Conservation (phyloP, 1,140 invertebrate species). For the Papilio xuthus region DNA sequence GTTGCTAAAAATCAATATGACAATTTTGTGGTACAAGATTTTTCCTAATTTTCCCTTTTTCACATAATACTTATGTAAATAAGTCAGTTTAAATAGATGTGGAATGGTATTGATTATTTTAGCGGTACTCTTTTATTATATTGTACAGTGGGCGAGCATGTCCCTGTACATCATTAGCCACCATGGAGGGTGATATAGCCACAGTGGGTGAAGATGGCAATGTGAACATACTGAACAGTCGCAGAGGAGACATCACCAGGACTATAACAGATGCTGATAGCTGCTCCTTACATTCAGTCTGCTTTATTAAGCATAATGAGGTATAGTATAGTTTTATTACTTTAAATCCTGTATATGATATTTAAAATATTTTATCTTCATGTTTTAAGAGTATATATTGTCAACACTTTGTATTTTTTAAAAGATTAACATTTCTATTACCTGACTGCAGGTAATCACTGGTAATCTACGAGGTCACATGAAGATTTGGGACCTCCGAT, state of each 20-base stretch:
- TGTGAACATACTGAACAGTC: slow-evolving; percentile 86
- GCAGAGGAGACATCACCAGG: slow-evolving; percentile 83
- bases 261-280: slow-evolving; percentile 90
- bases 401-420: too few relatives aligned
- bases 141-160: slow-evolving; percentile 70
- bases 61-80: too few relatives aligned
- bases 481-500: slow-evolving; percentile 92
- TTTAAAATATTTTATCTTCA: too few relatives aligned
- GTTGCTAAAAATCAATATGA: slow-evolving; percentile 17
- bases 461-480: slow-evolving; percentile 93
- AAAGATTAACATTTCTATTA: slow-evolving; percentile 4
- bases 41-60: neutral
- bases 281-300: slow-evolving; percentile 89
- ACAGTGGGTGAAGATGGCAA: slow-evolving; percentile 92
- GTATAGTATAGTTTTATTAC: slow-evolving; percentile 56
- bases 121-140: neutral
- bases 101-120: too few relatives aligned
- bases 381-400: too few relatives aligned
- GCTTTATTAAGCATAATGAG: slow-evolving; percentile 89
- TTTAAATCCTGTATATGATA: neutral
- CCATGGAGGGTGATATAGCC: slow-evolving; percentile 87
- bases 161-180: slow-evolving; percentile 86
- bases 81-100: too few relatives aligned
- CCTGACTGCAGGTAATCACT: slow-evolving; percentile 84
- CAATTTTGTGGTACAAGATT: neutral